Conservation (phyloP, 2,797 vertebrate species). For the Dicrostonyx torquatus region DNA sequence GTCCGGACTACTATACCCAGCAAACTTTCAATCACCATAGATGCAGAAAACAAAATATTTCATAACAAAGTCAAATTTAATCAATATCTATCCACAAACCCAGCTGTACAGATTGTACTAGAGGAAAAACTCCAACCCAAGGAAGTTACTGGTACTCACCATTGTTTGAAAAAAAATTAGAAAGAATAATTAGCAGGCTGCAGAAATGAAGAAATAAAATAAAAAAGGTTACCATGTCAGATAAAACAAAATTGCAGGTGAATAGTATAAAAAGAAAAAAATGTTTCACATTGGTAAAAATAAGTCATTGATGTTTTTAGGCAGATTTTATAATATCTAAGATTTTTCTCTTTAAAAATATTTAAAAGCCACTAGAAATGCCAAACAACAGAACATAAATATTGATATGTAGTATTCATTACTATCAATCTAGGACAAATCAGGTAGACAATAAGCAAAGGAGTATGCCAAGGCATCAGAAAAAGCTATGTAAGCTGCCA, state of each 20-base stretch:
- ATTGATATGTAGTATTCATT: background rate
- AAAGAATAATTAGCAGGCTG: conserved; percentile 11
- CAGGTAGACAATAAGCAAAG: conserved; percentile 33
- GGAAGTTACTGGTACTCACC: too few species aligned
- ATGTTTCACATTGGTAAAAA: background rate
- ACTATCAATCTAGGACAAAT: conserved; percentile 35
- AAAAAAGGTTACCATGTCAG: background rate
- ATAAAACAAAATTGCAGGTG: conserved; percentile 24
- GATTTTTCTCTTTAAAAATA: background rate
- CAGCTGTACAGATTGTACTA: too few species aligned
- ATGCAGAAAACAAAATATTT: too few species aligned
- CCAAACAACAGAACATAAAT: conserved; percentile 26
- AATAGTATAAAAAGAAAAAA: background rate
- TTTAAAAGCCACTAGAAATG: conserved; percentile 35
- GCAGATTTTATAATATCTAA: background rate
- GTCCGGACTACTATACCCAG: too few species aligned
- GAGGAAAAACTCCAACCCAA: too few species aligned
- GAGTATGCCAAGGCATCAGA: background rate
- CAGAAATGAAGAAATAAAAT: conserved; percentile 28
- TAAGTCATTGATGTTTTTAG: background rate
- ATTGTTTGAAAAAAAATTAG: background rate
- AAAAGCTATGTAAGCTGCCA: background rate
- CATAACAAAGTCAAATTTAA: too few species aligned
- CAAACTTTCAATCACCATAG: too few species aligned
- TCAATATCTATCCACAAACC: too few species aligned